Evolutionary conservation across 2,113 vertebrate species (phyloP).

Genomic region (Procavia capensis): DNA sequence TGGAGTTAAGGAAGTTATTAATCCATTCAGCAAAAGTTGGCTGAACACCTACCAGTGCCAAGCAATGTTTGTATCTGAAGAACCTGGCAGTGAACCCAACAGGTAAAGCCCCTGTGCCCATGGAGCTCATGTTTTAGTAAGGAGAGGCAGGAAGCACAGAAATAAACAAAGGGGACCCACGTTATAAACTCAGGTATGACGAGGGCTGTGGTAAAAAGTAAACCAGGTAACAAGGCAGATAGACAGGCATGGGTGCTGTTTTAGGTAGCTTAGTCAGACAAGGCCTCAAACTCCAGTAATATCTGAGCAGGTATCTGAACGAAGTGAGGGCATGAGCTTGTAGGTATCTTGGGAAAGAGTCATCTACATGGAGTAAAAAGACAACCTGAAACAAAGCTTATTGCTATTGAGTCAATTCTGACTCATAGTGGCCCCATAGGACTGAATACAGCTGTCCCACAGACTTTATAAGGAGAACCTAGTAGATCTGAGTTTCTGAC

Average conservation of each 20-base stretch:
- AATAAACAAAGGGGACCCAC: not conserved
- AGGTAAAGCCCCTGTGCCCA: not conserved
- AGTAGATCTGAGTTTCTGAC: too few relatives aligned
- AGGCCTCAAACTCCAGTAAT: not conserved
- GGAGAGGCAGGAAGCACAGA: not conserved
- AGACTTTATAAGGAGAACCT: too few relatives aligned
- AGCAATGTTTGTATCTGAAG: not conserved
- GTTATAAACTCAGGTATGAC: not conserved
- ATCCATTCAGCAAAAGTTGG: not conserved
- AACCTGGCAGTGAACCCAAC: not conserved
- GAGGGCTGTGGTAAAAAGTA: not conserved
- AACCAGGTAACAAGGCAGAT: not conserved
- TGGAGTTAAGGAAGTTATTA: not conserved
- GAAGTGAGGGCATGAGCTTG: not conserved
- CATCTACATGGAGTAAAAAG: too few relatives aligned
- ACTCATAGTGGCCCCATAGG: too few relatives aligned
- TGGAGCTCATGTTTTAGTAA: not conserved
- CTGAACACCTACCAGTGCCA: not conserved
- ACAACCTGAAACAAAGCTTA: too few relatives aligned
- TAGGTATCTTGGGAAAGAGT: not conserved
- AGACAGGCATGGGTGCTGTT: not conserved
- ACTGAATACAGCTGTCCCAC: too few relatives aligned
- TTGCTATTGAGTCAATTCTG: too few relatives aligned
- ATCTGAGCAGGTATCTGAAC: not conserved
- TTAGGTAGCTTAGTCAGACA: not conserved